phyloP scores from a whole-genome alignment of 2,113 vertebrate species.

The Patagioenas fasciata region DNA sequence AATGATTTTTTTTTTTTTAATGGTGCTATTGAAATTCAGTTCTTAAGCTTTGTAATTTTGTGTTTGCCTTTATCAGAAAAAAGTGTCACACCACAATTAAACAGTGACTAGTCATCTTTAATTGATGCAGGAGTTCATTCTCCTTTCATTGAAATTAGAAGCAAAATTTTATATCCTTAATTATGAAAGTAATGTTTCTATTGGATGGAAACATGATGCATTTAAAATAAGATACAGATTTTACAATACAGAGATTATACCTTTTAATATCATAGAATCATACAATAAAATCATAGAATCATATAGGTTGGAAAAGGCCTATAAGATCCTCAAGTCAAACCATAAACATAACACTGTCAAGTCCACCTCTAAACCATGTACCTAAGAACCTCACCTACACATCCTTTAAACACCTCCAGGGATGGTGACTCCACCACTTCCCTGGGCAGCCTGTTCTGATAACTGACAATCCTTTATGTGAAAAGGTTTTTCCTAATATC shows the following conservation, averaged over 20 bases:
- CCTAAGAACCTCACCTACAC: no score
- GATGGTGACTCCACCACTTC: no score
- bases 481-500: no score
- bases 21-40: background rate
- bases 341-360: no score
- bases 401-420: no score
- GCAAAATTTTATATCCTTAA: background rate
- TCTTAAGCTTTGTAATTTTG: conserved; percentile 7
- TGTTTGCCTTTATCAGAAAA: conserved; percentile 15
- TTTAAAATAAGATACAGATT: background rate
- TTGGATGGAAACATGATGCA: background rate
- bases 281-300: background rate
- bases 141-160: background rate
- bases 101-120: background rate
- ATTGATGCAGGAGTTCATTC: background rate
- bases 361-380: no score
- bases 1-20: background rate
- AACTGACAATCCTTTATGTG: no score
- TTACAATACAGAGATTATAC: background rate
- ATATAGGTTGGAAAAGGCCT: no score
- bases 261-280: background rate
- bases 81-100: background rate
- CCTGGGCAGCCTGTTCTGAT: no score
- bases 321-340: no score
- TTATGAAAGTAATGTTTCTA: background rate